Percentiles rank a stretch among this genome's conserved stretches.
These are phyloP conservation scores for Eucera pruinosa DNA, from an alignment of 2,888 invertebrate genomes.

Conservation along the genomic window DNA sequence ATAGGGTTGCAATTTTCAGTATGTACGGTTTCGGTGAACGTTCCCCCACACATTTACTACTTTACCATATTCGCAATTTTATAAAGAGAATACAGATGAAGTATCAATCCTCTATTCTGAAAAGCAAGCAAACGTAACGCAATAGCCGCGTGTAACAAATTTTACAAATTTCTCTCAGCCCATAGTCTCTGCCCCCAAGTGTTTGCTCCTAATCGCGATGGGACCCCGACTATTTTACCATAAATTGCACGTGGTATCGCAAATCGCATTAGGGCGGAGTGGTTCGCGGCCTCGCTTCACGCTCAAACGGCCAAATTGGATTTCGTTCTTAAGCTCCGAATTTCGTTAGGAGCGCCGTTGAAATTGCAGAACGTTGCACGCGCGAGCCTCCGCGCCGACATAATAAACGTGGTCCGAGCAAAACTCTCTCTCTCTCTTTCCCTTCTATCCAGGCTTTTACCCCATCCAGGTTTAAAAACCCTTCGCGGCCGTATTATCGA, in stretches of 20 bases:
- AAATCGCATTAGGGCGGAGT: constrained; percentile 52
- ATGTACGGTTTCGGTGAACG: too few relatives aligned
- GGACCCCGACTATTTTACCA: constrained; percentile 39
- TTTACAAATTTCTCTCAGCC: too few relatives aligned
- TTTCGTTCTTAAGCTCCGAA: constrained; percentile 56
- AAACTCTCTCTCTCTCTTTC: background rate
- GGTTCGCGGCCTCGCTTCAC: constrained; percentile 43
- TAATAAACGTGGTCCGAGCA: constrained; percentile 49
- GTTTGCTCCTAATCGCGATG: constrained; percentile 22
- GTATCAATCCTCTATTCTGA: too few relatives aligned
- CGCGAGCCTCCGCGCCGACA: constrained; percentile 21
- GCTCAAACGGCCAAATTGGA: constrained; percentile 57
- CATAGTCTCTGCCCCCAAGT: background rate
- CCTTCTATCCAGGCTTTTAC: constrained; percentile 20
- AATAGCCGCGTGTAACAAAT: too few relatives aligned
- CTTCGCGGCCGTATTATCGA: constrained; percentile 57
- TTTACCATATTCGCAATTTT: too few relatives aligned
- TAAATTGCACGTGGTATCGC: constrained; percentile 43
- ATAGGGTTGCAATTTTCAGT: too few relatives aligned
- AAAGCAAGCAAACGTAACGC: too few relatives aligned
- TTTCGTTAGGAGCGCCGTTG: constrained; percentile 55
- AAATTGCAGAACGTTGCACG: constrained; percentile 40
- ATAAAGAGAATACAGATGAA: too few relatives aligned
- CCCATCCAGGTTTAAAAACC: constrained; percentile 18
- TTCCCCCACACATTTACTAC: too few relatives aligned